Conservation (phyloP, 2,888 invertebrate genomes). For the Lampropteryx suffumata region DNA sequence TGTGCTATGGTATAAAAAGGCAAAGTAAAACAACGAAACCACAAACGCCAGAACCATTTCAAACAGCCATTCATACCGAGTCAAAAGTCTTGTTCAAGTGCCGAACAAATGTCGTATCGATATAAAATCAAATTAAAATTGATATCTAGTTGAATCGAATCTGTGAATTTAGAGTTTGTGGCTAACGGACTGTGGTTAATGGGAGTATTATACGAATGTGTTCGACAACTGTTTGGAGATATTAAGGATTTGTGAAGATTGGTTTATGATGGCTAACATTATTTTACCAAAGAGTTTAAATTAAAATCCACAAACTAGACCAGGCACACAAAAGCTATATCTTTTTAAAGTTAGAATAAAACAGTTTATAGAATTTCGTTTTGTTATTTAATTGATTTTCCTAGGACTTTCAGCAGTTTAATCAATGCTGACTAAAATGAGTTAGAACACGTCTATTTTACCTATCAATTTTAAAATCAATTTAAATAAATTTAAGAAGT, state of each 20-base stretch:
- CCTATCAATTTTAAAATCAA: no score
- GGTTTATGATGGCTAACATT: constrained; percentile 1
- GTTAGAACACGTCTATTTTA: no score
- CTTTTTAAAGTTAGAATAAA: no score
- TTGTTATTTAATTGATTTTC: no score
- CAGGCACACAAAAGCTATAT: no score
- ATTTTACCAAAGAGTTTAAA: neutral
- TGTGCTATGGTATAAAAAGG: no score
- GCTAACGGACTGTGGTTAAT: constrained; percentile 54
- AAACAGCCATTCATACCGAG: constrained; percentile 43
- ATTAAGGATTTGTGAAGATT: constrained; percentile 32
- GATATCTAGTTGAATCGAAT: constrained; percentile 50
- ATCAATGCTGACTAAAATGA: no score
- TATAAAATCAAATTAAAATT: constrained; percentile 69
- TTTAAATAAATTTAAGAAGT: no score
- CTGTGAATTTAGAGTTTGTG: constrained; percentile 46
- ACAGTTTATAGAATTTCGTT: no score
- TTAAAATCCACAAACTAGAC: neutral
- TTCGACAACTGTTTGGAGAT: constrained; percentile 53
- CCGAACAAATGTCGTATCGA: constrained; percentile 48
- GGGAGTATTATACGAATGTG: constrained; percentile 58
- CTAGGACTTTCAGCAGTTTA: no score
- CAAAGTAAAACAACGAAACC: constrained; percentile 5
- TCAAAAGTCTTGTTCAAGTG: constrained; percentile 45
- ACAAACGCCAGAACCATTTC: constrained; percentile 44